Evolutionary conservation across 2,888 invertebrate genomes (phyloP).

Genomic region (Hypomecis punctinalis): DNA sequence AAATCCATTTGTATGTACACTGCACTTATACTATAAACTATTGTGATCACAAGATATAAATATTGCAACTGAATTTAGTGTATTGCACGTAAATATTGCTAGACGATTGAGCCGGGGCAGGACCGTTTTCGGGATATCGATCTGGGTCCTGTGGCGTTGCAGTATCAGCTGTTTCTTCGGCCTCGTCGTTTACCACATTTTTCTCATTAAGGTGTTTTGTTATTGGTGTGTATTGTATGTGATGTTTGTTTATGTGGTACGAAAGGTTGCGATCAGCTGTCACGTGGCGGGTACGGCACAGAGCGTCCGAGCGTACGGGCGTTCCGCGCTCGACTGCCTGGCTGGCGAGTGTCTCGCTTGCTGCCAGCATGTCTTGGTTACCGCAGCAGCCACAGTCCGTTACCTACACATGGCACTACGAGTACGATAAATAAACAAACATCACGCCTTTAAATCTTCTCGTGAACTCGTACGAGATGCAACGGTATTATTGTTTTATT

Average conservation of each 20-base stretch:
- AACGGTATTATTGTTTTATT: slow-evolving; percentile 45
- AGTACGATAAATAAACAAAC: slow-evolving; percentile 75
- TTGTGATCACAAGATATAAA: slow-evolving; percentile 50
- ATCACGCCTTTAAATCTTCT: slow-evolving; percentile 56
- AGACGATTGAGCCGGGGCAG: slow-evolving; percentile 58
- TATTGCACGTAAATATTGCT: slow-evolving; percentile 74
- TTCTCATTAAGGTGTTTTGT: slow-evolving; percentile 37
- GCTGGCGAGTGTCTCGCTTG: slow-evolving; percentile 13
- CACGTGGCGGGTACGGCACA: slow-evolving; percentile 50
- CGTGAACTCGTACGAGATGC: slow-evolving; percentile 43
- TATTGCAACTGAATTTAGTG: slow-evolving; percentile 62
- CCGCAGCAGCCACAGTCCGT: slow-evolving; percentile 57
- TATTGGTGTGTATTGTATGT: slow-evolving; percentile 49
- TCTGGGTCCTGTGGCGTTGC: slow-evolving; percentile 59
- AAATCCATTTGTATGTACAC: slow-evolving; percentile 75
- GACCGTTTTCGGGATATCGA: slow-evolving; percentile 74
- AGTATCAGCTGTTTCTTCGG: slow-evolving; percentile 46
- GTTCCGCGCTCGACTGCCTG: slow-evolving; percentile 77
- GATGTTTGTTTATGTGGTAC: slow-evolving; percentile 61
- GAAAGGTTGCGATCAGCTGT: slow-evolving; percentile 72
- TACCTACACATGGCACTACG: slow-evolving; percentile 78
- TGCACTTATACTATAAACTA: slow-evolving; percentile 63
- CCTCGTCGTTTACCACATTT: slow-evolving; percentile 44
- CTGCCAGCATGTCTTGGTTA: slow-evolving; percentile 42
- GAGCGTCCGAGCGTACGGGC: slow-evolving; percentile 65